A percentile compares a stretch with the other conserved stretches of the same genome.
Evolutionary conservation across 1,140 invertebrate species (phyloP).

Genomic region (Augochlora pura): DNA sequence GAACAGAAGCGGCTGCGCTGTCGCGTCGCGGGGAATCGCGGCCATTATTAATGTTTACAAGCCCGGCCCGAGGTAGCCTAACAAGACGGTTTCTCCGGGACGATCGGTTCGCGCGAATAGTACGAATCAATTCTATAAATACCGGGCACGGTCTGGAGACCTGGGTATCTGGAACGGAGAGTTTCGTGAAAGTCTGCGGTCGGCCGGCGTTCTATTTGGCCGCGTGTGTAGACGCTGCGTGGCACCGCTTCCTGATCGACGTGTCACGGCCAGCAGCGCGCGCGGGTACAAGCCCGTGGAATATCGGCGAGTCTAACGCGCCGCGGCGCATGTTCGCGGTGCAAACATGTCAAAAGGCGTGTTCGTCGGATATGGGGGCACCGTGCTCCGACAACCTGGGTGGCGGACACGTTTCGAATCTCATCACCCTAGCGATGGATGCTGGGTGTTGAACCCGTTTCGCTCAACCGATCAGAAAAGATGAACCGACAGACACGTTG

Average conservation of each 20-base stretch:
- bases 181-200: slow-evolving; percentile 8
- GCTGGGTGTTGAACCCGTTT: slow-evolving; percentile 43
- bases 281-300: slow-evolving; percentile 5
- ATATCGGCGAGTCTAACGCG: slow-evolving; percentile 28
- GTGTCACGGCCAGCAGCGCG: slow-evolving; percentile 13
- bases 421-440: slow-evolving; percentile 26
- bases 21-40: not conserved
- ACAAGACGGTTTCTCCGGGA: not conserved
- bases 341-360: slow-evolving; percentile 48
- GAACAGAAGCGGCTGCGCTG: not conserved
- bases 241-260: slow-evolving; percentile 39
- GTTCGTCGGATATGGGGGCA: slow-evolving; percentile 38
- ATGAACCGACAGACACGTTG: slow-evolving; percentile 39
- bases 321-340: slow-evolving; percentile 36
- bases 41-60: slow-evolving; percentile 5
- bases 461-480: slow-evolving; percentile 40
- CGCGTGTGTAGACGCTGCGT: slow-evolving; percentile 2
- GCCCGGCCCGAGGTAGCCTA: not conserved
- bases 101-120: not conserved
- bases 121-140: not conserved
- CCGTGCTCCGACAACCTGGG: slow-evolving; percentile 44
- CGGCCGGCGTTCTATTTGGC: slow-evolving; percentile 14
- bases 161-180: not conserved
- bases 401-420: slow-evolving; percentile 48
- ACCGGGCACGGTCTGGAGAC: not conserved